Conservation (phyloP, 2,888 invertebrate genomes). For the Pegoplata infirma region DNA sequence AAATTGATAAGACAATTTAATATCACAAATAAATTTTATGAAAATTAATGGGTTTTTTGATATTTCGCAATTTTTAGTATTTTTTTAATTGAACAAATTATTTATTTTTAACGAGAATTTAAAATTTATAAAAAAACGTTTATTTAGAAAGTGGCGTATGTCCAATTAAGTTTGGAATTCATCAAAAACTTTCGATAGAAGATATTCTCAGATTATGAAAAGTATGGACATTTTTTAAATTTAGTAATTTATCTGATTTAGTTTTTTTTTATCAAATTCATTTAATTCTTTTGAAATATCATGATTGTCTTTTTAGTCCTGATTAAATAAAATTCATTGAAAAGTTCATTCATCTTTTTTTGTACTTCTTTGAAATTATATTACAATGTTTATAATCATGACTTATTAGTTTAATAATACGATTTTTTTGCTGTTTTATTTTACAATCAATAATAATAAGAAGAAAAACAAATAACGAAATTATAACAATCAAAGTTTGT, state of each 20-base stretch:
- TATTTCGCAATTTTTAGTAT: conserved; percentile 25
- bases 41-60: conserved; percentile 47
- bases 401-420: conserved; percentile 33
- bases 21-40: conserved; percentile 30
- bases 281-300: no score
- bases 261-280: no score
- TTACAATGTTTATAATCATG: conserved; percentile 10
- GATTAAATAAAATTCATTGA: conserved; percentile 8
- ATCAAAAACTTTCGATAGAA: no score
- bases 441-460: conserved; percentile 37
- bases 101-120: no score
- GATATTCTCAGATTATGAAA: no score
- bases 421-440: not conserved
- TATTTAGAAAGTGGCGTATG: no score
- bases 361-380: conserved; percentile 7
- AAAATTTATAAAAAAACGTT: no score
- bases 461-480: conserved; percentile 10
- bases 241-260: no score
- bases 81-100: not conserved
- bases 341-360: conserved; percentile 32
- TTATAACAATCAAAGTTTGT: conserved; percentile 46
- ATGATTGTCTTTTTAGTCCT: not conserved
- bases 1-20: conserved; percentile 38
- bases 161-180: no score
- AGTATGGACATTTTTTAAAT: no score